Percentiles rank a stretch among this genome's conserved stretches.
phyloP scores from a whole-genome alignment of 2,888 invertebrate genomes.

The Erynnis tages region DNA sequence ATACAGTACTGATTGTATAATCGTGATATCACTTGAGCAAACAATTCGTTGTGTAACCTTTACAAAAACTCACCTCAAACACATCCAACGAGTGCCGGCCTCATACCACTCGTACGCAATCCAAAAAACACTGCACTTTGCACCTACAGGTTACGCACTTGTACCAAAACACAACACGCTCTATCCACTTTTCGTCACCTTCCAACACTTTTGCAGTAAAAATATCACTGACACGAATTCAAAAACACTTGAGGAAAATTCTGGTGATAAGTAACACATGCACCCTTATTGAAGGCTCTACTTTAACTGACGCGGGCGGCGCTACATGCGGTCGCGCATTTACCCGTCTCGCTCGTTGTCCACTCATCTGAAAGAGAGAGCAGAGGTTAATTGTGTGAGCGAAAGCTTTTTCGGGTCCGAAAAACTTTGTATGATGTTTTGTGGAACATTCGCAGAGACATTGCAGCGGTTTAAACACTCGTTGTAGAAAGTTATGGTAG shows the following conservation, averaged over 20 bases:
- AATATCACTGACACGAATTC: slow-evolving; percentile 1
- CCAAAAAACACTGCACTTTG: slow-evolving; percentile 31
- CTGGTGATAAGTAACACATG: slow-evolving; percentile 33
- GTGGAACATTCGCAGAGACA: slow-evolving; percentile 18
- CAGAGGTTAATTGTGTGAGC: slow-evolving; percentile 31
- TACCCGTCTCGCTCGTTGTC: slow-evolving; percentile 31
- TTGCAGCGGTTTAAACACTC: slow-evolving; percentile 6
- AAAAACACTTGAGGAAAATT: slow-evolving; percentile 17
- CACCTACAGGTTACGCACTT: slow-evolving; percentile 5
- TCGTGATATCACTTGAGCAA: slow-evolving; percentile 9
- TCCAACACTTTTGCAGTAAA: neutral
- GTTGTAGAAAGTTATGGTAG: slow-evolving; percentile 19
- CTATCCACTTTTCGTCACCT: slow-evolving; percentile 3
- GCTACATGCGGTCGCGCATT: slow-evolving; percentile 38
- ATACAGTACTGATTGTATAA: neutral
- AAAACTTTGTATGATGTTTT: slow-evolving; percentile 27
- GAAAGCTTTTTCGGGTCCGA: slow-evolving; percentile 30
- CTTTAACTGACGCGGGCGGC: slow-evolving; percentile 51
- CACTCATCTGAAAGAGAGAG: slow-evolving; percentile 40
- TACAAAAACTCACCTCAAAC: slow-evolving; percentile 40
- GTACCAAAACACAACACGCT: neutral
- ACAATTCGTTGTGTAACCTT: slow-evolving; percentile 6
- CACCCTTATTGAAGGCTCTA: slow-evolving; percentile 36
- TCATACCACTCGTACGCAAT: slow-evolving; percentile 32
- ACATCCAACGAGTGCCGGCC: slow-evolving; percentile 41